Base-by-base conservation (phyloP, 37 sponge, comb jelly and placozoan genomes). In the Chondrosia reniformis region DNA sequence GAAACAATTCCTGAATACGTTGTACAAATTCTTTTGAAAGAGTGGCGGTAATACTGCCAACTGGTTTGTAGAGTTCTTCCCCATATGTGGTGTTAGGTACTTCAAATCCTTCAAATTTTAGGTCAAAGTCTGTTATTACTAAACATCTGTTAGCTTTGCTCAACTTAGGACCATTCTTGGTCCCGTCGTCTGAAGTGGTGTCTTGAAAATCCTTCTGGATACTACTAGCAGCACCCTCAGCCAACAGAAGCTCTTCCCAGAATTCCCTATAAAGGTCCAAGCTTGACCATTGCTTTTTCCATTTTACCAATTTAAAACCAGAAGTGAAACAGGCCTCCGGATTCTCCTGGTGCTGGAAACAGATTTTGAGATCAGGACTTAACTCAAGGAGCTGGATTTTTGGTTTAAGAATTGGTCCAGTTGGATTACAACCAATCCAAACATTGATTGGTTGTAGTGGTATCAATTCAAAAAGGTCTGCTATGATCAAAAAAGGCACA, bases 241-340 rank as follows among this genome's bases (percentile, higher is more conserved):
- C 40, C 41, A 69, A 69, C 22, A 69, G 10, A 39, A 69, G 15
- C 10, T 69, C 72, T 39, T 69, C 72, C 72, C 72, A 69, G n/a
- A 69, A 17, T 39, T 34, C 42, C n/a, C 38, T 43, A 25, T 69
- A 69, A 2, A 43, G 39, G 37, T 40, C 36, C 13, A 36, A 7
- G 10, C 38, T 39, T 3, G 72, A 69, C n/a, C 42, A 69, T 6
- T 19, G 15, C n/a, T 24, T 25, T 40, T 39, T 69, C 1, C 44
- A 17, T 25, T 41, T 21, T 39, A 43, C 42, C 8, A 34, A 19
- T 39, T 21, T 13, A 39, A 39, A 30, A 34, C 41, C 24, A 39
- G 44, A 4, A 37, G 72, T 69, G 22, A 69, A 69, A 40, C 72
- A 69, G 39, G 43, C 15, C 24, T 69, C 72, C 17, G 41, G 39